Conservation (phyloP, 2,113 vertebrate genomes). For the Pycnonotus jocosus region DNA sequence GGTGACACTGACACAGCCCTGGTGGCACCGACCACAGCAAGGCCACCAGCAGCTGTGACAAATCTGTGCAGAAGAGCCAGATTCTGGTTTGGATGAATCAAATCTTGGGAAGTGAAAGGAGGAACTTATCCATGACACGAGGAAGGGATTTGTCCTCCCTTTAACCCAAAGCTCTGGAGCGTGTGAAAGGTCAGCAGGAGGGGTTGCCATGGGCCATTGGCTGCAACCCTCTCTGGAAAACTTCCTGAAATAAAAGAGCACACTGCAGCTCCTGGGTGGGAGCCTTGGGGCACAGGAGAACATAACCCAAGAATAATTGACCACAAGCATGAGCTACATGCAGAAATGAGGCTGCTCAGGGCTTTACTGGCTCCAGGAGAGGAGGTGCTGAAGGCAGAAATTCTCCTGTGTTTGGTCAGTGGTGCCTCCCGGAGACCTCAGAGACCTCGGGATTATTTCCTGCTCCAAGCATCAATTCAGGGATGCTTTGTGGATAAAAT, state of each 20-base stretch:
- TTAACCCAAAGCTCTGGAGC: background rate
- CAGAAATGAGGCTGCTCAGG: background rate
- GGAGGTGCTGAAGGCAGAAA: background rate
- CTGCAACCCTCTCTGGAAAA: background rate
- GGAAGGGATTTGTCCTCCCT: slow-evolving; percentile 9
- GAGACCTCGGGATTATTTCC: background rate
- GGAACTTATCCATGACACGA: background rate
- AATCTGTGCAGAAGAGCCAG: background rate
- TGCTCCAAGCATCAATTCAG: background rate
- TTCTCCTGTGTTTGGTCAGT: background rate
- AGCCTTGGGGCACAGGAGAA: background rate
- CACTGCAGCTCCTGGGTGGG: background rate
- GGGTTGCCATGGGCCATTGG: background rate
- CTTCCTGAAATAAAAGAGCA: slow-evolving; percentile 20
- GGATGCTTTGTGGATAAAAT: background rate
- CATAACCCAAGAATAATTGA: background rate
- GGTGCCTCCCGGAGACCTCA: background rate
- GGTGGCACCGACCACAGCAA: background rate
- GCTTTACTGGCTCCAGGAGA: background rate
- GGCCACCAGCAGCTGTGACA: background rate
- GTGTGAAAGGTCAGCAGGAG: slow-evolving; percentile 12
- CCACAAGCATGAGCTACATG: background rate
- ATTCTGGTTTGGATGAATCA: background rate
- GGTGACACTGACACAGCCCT: background rate
- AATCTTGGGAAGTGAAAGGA: background rate